These are phyloP conservation scores for Nysson spinosus DNA, from an alignment of 2,888 invertebrate genomes.

Conservation along the genomic window DNA sequence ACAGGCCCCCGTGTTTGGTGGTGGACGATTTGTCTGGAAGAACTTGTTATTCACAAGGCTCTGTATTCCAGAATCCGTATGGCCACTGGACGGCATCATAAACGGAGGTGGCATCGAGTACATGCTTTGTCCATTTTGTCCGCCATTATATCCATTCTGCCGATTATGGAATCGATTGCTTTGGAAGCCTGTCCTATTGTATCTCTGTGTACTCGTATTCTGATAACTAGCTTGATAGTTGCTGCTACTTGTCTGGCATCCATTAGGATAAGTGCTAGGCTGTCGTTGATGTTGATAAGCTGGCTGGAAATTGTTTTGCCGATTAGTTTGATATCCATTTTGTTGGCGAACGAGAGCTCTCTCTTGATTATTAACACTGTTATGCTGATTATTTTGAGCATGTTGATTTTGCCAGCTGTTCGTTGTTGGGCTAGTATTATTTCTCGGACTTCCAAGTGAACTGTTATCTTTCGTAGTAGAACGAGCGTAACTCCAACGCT, in stretches of 20 bases:
- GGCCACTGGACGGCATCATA: conserved; percentile 77
- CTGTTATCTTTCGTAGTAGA: conserved; percentile 71
- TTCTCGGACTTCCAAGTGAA: conserved; percentile 76
- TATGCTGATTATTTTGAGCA: conserved; percentile 71
- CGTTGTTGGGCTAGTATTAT: conserved; percentile 77
- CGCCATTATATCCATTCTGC: conserved; percentile 59
- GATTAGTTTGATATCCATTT: conserved; percentile 81
- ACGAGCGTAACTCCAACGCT: conserved; percentile 76
- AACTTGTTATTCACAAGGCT: conserved; percentile 83
- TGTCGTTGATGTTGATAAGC: conserved; percentile 78
- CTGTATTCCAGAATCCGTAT: conserved; percentile 78
- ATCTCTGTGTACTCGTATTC: conserved; percentile 62
- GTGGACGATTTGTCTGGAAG: conserved; percentile 83
- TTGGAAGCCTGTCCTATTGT: conserved; percentile 67
- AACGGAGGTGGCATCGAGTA: conserved; percentile 78
- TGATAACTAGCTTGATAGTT: conserved; percentile 66
- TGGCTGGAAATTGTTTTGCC: conserved; percentile 79
- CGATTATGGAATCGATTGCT: conserved; percentile 68
- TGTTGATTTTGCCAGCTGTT: conserved; percentile 80
- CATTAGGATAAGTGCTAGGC: conserved; percentile 74
- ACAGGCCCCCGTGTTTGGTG: conserved; percentile 80
- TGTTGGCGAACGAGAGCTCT: conserved; percentile 79
- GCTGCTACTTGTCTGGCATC: conserved; percentile 75
- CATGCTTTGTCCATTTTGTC: conserved; percentile 68
- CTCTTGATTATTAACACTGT: conserved; percentile 46